These are phyloP conservation scores for Leiothrix lutea DNA, from an alignment of 2,113 vertebrate species.

Conservation along the genomic window DNA sequence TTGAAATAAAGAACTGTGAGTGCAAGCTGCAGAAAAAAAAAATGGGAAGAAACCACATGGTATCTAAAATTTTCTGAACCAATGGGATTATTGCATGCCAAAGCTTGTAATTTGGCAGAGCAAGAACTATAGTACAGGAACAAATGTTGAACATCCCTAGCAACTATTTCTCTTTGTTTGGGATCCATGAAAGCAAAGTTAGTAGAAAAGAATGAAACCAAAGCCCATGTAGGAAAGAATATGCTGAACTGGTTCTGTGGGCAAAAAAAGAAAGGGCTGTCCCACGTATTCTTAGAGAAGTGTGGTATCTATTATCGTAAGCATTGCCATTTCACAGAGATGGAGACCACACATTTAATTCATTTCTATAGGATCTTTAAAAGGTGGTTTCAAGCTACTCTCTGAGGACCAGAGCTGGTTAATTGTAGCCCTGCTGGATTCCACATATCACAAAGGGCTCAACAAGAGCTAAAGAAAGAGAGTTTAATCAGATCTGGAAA, in stretches of 20 bases:
- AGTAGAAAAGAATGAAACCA: background rate
- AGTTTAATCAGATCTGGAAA: conserved; percentile 66
- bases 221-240: background rate
- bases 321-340: background rate
- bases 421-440: conserved; percentile 65
- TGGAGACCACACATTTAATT: conserved; percentile 47
- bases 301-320: background rate
- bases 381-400: conserved; percentile 52
- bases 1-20: background rate
- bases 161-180: background rate
- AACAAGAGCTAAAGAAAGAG: conserved; percentile 63
- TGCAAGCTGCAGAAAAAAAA: background rate
- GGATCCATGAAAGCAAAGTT: background rate
- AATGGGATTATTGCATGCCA: background rate
- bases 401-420: conserved; percentile 43
- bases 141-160: background rate
- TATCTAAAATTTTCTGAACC: background rate
- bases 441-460: conserved; percentile 51
- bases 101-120: background rate
- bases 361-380: conserved; percentile 30
- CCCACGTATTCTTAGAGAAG: background rate
- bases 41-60: background rate
- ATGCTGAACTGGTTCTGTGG: background rate
- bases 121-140: background rate
- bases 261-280: background rate